Conservation (phyloP, 2,113 vertebrate genomes). For the Salvelinus alpinus region DNA sequence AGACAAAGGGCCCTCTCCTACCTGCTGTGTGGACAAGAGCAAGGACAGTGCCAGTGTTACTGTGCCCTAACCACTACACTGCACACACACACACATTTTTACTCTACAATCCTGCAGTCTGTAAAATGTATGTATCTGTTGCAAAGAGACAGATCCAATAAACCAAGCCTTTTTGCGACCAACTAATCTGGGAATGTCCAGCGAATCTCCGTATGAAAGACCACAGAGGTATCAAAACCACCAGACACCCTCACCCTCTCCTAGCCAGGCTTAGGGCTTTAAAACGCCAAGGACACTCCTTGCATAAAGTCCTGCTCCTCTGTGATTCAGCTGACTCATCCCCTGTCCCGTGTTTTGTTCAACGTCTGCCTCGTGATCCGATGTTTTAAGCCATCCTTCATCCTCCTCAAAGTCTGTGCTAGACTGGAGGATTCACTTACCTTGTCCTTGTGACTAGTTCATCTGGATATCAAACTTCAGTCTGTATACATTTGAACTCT, state of each 20-base stretch:
- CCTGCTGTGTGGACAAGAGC: constrained; percentile 80
- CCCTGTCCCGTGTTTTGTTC: constrained; percentile 34
- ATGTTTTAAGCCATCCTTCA: constrained; percentile 25
- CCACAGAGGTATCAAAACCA: constrained; percentile 9
- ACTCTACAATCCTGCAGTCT: constrained; percentile 7
- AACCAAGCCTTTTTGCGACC: constrained; percentile 3
- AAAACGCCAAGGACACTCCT: constrained; percentile 27
- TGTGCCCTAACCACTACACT: constrained; percentile 71
- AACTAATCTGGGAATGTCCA: constrained; percentile 15
- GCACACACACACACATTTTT: constrained; percentile 19
- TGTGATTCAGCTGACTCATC: constrained; percentile 23
- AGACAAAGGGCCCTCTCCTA: constrained; percentile 81
- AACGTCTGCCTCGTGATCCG: constrained; percentile 29
- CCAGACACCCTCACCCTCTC: neutral
- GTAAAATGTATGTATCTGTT: constrained; percentile 10
- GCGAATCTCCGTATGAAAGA: constrained; percentile 16
- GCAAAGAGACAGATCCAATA: constrained; percentile 5
- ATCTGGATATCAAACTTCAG: constrained; percentile 58
- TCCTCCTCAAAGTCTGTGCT: constrained; percentile 35
- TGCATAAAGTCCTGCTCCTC: constrained; percentile 39
- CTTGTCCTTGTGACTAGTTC: constrained; percentile 45
- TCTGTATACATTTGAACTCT: constrained; percentile 44
- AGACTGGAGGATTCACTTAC: constrained; percentile 33
- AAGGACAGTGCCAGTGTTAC: constrained; percentile 86
- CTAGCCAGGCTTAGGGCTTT: constrained; percentile 1